Conservation (phyloP, 2,113 vertebrate species). For the Myanophis thanlyinensis region DNA sequence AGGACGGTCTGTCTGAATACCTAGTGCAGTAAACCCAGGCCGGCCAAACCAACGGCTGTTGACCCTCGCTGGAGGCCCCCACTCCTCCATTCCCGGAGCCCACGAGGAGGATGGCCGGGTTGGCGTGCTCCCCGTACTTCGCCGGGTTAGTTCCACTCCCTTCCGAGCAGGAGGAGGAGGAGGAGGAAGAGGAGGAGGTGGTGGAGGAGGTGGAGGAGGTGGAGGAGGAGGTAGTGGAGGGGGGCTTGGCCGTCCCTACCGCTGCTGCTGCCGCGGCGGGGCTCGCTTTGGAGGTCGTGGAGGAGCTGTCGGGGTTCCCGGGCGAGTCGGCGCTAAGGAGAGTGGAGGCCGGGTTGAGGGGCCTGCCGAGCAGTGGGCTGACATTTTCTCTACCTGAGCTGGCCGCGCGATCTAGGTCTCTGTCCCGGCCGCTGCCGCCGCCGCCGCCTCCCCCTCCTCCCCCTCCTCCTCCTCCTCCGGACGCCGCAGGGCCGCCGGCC, state of each 20-base stretch:
- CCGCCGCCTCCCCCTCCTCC: slow-evolving; percentile 46
- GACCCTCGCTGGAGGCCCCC: slow-evolving; percentile 74
- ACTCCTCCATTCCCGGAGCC: slow-evolving; percentile 79
- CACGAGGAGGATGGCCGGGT: slow-evolving; percentile 81
- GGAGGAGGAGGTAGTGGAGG: slow-evolving; percentile 20
- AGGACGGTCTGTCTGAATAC: slow-evolving; percentile 97
- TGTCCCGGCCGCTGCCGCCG: slow-evolving; percentile 58
- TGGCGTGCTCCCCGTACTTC: slow-evolving; percentile 82
- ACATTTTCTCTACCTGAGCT: slow-evolving; percentile 83
- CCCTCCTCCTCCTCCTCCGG: slow-evolving; percentile 32
- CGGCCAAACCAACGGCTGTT: slow-evolving; percentile 89
- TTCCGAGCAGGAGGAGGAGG: slow-evolving; percentile 55
- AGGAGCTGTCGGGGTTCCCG: slow-evolving; percentile 84
- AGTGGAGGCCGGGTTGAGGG: slow-evolving; percentile 75
- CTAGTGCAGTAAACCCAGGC: slow-evolving; percentile 98
- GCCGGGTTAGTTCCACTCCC: slow-evolving; percentile 70
- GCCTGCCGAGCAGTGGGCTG: slow-evolving; percentile 77
- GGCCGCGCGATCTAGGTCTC: slow-evolving; percentile 76
- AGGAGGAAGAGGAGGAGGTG: slow-evolving; percentile 37
- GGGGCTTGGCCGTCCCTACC: slow-evolving; percentile 63
- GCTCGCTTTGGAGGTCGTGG: slow-evolving; percentile 70
- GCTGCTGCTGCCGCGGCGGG: slow-evolving; percentile 65
- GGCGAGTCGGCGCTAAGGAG: slow-evolving; percentile 85
- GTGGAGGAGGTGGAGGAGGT: slow-evolving; percentile 37
- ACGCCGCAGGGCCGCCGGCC: slow-evolving; percentile 23